Percentiles rank a stretch among this genome's conserved stretches.
Conservation (phyloP, 1,140 invertebrate genomes). For the Arion vulgaris region DNA sequence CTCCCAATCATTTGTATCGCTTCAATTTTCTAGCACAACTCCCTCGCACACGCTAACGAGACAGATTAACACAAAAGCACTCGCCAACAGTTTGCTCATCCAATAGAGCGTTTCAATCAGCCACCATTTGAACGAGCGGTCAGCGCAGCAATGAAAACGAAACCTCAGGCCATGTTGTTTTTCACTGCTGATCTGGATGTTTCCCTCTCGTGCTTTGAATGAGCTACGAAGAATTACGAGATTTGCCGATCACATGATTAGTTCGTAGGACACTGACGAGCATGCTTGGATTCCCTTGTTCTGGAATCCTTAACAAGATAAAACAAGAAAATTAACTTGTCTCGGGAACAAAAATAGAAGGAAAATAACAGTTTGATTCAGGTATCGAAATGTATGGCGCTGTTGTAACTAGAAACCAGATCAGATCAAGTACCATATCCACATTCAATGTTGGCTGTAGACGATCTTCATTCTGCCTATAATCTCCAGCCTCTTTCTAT, state of each 20-base stretch:
- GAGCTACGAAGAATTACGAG: constrained; percentile 10
- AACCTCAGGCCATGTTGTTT: constrained; percentile 11
- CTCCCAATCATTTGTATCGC: background rate
- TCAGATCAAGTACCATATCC: too few species aligned
- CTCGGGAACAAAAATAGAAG: background rate
- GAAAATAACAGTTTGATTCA: background rate
- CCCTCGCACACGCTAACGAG: background rate
- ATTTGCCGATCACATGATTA: background rate
- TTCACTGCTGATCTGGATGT: background rate
- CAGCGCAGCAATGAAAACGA: background rate
- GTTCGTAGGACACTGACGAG: background rate
- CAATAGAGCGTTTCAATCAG: background rate
- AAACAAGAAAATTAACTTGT: background rate
- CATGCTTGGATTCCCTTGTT: background rate
- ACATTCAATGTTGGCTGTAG: too few species aligned
- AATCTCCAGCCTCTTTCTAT: too few species aligned
- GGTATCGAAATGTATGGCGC: too few species aligned
- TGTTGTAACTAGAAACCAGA: too few species aligned
- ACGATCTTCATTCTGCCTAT: too few species aligned
- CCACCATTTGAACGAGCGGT: background rate
- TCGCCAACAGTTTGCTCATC: constrained; percentile 9
- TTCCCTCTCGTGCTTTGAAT: background rate
- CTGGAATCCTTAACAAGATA: background rate
- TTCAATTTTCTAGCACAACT: background rate
- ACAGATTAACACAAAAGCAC: background rate